Evolutionary conservation across 2,888 invertebrate genomes (phyloP), one percentile per base, ranked within the genome.

Genomic region (Eurois occulta): DNA sequence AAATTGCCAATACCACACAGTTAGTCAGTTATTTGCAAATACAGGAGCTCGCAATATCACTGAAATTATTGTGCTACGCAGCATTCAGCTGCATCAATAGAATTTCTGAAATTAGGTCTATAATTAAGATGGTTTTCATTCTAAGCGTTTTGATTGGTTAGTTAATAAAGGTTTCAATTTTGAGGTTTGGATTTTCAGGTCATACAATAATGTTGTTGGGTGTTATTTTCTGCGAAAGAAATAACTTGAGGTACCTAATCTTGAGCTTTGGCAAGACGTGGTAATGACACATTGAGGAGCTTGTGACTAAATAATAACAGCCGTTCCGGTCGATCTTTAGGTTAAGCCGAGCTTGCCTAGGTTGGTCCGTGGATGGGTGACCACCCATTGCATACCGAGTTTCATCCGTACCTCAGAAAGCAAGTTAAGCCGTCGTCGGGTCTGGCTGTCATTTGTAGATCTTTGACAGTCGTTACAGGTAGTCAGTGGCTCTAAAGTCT

Each of bases 21-120:
- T 13, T 83, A 67, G 11, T 67, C 21, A 83, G 41, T 83, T 24
- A 83, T 76, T 83, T 28, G 43, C 60, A 78, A 65, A 80, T 67
- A 62, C 24, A 66, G 24, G 46, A 69, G 58, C 55, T 41, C 48
- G 21, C 62, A 58, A 64, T 68, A 84, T 60, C 48, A 38, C 46
- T 79, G 67, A 68, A 48, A 75, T 48, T 16, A 80, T 82, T 68
- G 8, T 62, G 18, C 35, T 18, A 16, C 24, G 24, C 35, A 65
- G 6, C 16, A 21, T 67, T 67, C 35, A 35, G 7, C n/a, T 28
- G 28, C 38, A 10, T 52, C n/a, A n/a, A 55, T 69, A 64, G 18
- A 69, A 65, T 55, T 80, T 46, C 55, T 32, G 18, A 46, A 66
- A 73, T 73, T 48, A 2, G 0, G 35, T 48, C 16, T 66, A 18